Conservation (phyloP, 2,888 invertebrate species). For the Diaprepes abbreviatus region DNA sequence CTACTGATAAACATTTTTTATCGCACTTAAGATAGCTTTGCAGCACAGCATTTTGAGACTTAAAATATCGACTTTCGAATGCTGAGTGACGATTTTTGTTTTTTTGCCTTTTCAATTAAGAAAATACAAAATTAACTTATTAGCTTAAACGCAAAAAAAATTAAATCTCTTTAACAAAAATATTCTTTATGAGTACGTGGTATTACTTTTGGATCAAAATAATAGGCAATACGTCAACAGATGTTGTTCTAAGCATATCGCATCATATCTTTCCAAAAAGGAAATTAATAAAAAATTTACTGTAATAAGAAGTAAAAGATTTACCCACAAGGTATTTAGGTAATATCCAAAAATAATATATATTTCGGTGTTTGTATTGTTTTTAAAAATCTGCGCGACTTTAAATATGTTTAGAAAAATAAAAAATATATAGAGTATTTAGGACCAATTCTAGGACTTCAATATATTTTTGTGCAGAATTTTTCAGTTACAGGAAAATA, state of each 20-base stretch:
- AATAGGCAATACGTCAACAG: background rate
- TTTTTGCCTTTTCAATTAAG: too few relatives aligned
- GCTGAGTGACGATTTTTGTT: too few relatives aligned
- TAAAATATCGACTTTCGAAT: too few relatives aligned
- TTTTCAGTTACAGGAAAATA: background rate
- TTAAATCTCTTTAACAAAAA: too few relatives aligned
- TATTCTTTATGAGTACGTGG: too few relatives aligned
- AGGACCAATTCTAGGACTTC: slow-evolving; percentile 38
- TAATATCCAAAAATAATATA: slow-evolving; percentile 27
- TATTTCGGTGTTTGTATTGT: slow-evolving; percentile 40
- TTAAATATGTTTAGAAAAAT: slow-evolving; percentile 38
- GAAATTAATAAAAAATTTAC: background rate
- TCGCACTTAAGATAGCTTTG: too few relatives aligned
- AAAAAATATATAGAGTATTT: slow-evolving; percentile 27
- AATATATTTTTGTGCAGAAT: slow-evolving; percentile 6
- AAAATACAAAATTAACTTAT: too few relatives aligned
- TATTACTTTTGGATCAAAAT: background rate
- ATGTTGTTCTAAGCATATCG: background rate
- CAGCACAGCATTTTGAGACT: too few relatives aligned
- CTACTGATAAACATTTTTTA: too few relatives aligned
- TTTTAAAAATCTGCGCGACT: slow-evolving; percentile 28
- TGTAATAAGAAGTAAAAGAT: too few relatives aligned
- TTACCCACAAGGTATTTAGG: slow-evolving; percentile 20
- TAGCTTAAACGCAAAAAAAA: too few relatives aligned
- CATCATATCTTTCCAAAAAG: background rate